Evolutionary conservation across 2,113 vertebrate species (phyloP).

Genomic region (Lathamus discolor): DNA sequence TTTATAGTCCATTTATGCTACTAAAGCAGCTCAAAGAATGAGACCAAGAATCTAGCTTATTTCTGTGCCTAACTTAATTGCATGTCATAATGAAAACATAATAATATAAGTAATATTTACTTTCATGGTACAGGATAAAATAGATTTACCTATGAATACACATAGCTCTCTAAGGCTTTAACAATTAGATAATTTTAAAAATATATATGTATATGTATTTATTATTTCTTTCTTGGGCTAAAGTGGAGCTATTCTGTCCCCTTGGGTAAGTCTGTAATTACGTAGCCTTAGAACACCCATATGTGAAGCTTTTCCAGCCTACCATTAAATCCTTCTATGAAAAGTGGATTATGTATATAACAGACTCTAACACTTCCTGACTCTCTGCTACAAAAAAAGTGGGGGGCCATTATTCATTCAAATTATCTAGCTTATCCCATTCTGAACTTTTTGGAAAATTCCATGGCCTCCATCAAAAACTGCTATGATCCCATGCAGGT

Average conservation of each 20-base stretch:
- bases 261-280: slow-evolving; percentile 11
- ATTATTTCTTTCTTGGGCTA: neutral
- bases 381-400: neutral
- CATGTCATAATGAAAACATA: neutral
- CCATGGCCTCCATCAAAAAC: rapidly evolving
- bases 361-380: neutral
- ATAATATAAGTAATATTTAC: slow-evolving; percentile 14
- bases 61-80: slow-evolving; percentile 8
- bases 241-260: neutral
- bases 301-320: slow-evolving; percentile 12
- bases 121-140: neutral
- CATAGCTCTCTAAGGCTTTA: neutral
- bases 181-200: neutral
- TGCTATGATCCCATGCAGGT: neutral
- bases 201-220: neutral
- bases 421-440: neutral
- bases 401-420: neutral
- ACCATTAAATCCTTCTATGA: slow-evolving; percentile 10
- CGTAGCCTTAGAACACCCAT: neutral
- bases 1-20: slow-evolving; percentile 41
- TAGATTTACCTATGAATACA: neutral
- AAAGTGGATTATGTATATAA: neutral
- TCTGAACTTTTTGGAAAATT: neutral
- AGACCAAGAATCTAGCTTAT: slow-evolving; percentile 7
- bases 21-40: slow-evolving; percentile 2